phyloP scores from a whole-genome alignment of 2,888 invertebrate species.

The Drosophila meridiana region DNA sequence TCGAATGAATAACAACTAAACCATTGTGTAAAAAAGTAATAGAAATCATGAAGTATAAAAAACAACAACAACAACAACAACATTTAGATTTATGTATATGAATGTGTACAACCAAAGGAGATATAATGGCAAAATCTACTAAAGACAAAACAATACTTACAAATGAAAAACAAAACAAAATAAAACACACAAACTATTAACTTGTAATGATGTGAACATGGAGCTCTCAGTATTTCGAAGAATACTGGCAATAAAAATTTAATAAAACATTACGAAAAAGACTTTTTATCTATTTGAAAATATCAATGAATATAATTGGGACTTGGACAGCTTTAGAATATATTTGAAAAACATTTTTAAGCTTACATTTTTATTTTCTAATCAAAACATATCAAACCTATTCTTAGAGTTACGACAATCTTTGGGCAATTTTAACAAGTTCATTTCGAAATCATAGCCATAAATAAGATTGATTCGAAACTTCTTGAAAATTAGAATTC shows the following conservation, averaged over 20 bases:
- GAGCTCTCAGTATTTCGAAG: slow-evolving; percentile 85
- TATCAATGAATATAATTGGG: background rate
- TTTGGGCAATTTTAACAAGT: too few relatives aligned
- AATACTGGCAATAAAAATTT: slow-evolving; percentile 84
- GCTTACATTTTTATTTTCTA: too few relatives aligned
- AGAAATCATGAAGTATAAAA: slow-evolving; percentile 39
- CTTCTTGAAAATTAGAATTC: too few relatives aligned
- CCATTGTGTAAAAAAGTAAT: slow-evolving; percentile 62
- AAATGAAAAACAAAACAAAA: slow-evolving; percentile 46
- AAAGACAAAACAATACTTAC: slow-evolving; percentile 62
- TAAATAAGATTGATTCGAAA: too few relatives aligned
- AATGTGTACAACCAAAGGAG: slow-evolving; percentile 55
- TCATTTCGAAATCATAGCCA: too few relatives aligned
- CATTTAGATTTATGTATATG: slow-evolving; percentile 70
- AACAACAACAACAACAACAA: slow-evolving; percentile 19
- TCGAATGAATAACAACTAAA: slow-evolving; percentile 44
- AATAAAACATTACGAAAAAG: slow-evolving; percentile 76
- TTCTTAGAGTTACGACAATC: too few relatives aligned
- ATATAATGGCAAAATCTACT: slow-evolving; percentile 69
- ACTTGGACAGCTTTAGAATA: too few relatives aligned
- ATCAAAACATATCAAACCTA: too few relatives aligned
- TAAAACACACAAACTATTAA: slow-evolving; percentile 75
- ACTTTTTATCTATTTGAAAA: slow-evolving; percentile 24
- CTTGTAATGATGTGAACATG: slow-evolving; percentile 85
- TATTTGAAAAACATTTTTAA: too few relatives aligned